These are phyloP conservation scores for Tetragnatha versicolor DNA, from an alignment of 1,140 invertebrate genomes.

Conservation along the genomic window DNA sequence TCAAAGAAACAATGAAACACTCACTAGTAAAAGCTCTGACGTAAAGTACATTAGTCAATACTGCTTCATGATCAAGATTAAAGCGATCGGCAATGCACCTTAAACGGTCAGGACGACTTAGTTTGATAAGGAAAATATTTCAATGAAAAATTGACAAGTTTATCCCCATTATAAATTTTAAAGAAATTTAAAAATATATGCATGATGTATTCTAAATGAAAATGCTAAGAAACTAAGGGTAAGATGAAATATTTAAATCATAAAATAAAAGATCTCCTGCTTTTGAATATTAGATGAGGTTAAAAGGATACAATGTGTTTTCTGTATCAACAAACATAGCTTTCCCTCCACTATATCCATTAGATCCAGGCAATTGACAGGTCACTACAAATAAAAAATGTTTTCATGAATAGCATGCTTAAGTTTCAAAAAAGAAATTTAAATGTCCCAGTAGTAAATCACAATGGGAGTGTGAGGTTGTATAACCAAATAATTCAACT, in stretches of 20 bases:
- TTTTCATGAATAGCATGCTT: neutral
- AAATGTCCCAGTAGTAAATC: neutral
- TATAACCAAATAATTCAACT: neutral
- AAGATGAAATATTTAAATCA: neutral
- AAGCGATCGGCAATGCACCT: conserved; percentile 79
- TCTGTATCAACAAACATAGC: conserved; percentile 82
- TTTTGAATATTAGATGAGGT: neutral
- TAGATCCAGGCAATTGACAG: conserved; percentile 74
- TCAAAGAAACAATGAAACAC: neutral
- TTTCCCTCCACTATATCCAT: conserved; percentile 80
- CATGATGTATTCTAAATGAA: neutral
- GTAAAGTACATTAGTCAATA: conserved; percentile 82
- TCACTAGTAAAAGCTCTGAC: conserved; percentile 78
- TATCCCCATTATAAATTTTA: neutral
- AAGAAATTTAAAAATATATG: neutral
- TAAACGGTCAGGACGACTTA: conserved; percentile 59
- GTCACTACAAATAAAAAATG: conserved; percentile 72
- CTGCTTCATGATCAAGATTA: conserved; percentile 76
- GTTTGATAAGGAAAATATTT: conserved; percentile 1
- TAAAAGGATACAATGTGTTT: conserved; percentile 72
- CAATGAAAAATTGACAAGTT: conserved; percentile 13
- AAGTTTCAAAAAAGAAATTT: neutral
- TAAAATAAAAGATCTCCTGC: neutral
- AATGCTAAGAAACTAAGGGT: neutral
- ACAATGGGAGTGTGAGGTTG: neutral